Conservation (phyloP, 2,888 invertebrate species). For the Meta bourneti region DNA sequence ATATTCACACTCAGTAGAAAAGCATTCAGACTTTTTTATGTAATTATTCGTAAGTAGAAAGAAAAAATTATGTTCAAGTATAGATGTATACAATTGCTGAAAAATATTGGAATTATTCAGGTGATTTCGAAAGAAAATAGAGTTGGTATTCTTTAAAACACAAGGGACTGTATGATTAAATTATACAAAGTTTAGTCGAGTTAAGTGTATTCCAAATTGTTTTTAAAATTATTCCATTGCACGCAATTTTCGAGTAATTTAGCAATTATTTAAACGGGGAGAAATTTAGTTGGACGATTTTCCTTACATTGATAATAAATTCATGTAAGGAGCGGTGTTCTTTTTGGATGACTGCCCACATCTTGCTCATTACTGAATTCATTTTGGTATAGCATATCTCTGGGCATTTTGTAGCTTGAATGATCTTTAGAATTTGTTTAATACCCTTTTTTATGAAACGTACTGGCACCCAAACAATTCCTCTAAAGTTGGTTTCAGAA, state of each 20-base stretch:
- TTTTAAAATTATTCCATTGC: not conserved
- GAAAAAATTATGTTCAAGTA: no score
- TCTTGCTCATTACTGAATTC: not conserved
- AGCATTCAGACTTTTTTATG: no score
- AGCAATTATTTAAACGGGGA: not conserved
- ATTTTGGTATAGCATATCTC: not conserved
- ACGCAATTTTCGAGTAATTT: not conserved
- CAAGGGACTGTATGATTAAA: no score
- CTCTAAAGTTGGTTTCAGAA: no score
- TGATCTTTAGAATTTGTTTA: not conserved
- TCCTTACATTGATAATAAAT: not conserved
- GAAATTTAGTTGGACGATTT: not conserved
- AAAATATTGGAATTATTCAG: no score
- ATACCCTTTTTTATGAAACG: no score
- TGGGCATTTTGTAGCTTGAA: not conserved
- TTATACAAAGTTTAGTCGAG: not conserved
- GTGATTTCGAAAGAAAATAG: no score
- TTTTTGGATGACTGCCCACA: not conserved
- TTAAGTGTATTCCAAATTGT: not conserved
- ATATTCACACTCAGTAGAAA: no score
- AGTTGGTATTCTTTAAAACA: no score
- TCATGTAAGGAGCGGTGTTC: not conserved
- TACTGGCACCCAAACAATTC: no score
- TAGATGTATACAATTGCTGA: no score
- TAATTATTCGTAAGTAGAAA: no score